Evolutionary conservation across 2,888 invertebrate genomes (phyloP).

Genomic region (Cosmia pyralina): DNA sequence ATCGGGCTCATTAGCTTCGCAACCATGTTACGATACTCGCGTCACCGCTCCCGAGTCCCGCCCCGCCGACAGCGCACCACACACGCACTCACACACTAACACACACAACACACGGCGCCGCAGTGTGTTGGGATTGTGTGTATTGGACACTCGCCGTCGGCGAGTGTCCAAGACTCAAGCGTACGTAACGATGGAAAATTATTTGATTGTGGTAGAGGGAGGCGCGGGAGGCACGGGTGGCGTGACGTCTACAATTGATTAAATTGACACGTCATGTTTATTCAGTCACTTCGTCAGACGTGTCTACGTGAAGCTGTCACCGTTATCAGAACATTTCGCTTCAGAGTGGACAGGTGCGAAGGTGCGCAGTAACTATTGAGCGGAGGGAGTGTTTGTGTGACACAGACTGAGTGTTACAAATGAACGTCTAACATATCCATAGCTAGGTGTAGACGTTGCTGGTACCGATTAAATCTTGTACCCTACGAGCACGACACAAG

Average conservation of each 20-base stretch:
- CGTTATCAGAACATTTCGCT: constrained; percentile 25
- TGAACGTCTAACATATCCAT: not conserved
- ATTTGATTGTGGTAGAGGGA: constrained; percentile 45
- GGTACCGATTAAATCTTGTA: not conserved
- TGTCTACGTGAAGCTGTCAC: constrained; percentile 27
- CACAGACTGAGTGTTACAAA: constrained; percentile 8
- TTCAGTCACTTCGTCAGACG: constrained; percentile 40
- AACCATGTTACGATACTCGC: constrained; percentile 21
- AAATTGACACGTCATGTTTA: constrained; percentile 57
- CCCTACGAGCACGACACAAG: not conserved
- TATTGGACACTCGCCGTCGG: no score
- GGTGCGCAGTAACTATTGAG: not conserved
- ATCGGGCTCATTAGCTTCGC: constrained; percentile 54
- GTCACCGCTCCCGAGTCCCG: constrained; percentile 13
- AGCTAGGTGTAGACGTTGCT: constrained; percentile 8
- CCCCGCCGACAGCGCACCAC: constrained; percentile 4
- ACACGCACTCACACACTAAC: not conserved
- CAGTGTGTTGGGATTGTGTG: no score
- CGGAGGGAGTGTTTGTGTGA: constrained; percentile 5
- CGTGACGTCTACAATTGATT: constrained; percentile 48
- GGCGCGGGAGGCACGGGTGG: not conserved
- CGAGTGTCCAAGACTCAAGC: constrained; percentile 5
- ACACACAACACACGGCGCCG: no score
- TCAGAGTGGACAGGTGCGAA: constrained; percentile 3
- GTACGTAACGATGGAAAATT: constrained; percentile 58